Conservation (phyloP, 2,797 vertebrate species). For the Microctenopoma steveboyesi region DNA sequence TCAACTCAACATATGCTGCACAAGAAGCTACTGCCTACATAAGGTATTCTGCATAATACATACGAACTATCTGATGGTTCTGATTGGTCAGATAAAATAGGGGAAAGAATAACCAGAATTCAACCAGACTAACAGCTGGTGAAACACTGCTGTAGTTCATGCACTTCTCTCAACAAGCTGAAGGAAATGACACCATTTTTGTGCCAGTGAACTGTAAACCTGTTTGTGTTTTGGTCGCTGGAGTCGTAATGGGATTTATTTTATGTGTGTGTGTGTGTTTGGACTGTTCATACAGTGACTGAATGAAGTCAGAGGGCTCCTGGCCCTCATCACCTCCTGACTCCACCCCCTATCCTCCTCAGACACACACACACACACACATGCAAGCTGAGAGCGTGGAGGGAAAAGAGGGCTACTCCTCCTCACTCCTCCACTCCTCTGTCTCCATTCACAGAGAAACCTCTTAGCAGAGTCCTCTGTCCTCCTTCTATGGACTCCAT, state of each 20-base stretch:
- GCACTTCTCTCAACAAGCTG: background rate
- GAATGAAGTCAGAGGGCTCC: constrained; percentile 83
- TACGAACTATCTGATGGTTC: no score
- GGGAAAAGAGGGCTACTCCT: constrained; percentile 83
- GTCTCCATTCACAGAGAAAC: constrained; percentile 75
- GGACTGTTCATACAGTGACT: constrained; percentile 70
- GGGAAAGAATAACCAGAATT: background rate
- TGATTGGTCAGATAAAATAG: background rate
- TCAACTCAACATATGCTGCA: no score
- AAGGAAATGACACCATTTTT: background rate
- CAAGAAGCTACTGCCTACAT: background rate
- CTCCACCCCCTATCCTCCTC: constrained; percentile 84
- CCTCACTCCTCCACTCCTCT: constrained; percentile 73
- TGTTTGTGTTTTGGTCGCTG: background rate
- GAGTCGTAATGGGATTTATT: background rate
- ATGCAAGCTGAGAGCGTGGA: constrained; percentile 79
- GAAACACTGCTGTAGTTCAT: background rate
- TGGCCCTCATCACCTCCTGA: constrained; percentile 79
- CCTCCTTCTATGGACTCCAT: constrained; percentile 63
- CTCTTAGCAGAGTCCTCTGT: constrained; percentile 54
- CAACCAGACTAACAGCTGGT: background rate
- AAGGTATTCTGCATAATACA: background rate
- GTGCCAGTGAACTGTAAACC: no score
- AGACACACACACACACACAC: constrained; percentile 82
- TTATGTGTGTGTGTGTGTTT: constrained; percentile 6